Conservation (phyloP, 2,888 invertebrate genomes). For the Acronicta aceris region DNA sequence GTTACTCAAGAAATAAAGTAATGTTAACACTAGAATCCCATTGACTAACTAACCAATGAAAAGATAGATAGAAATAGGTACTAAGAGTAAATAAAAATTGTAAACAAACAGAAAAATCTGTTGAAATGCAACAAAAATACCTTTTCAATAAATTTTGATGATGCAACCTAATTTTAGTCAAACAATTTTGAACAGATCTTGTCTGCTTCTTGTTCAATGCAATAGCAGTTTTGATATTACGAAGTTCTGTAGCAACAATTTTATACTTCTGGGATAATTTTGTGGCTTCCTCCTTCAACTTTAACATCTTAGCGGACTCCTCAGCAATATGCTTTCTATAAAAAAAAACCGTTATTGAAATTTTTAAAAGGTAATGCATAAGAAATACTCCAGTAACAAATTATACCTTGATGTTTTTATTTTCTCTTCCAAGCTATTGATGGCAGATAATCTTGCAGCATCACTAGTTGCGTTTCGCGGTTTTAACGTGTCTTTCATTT, state of each 20-base stretch:
- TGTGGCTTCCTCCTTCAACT: constrained; percentile 79
- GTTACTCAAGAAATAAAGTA: constrained; percentile 27
- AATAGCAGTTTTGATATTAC: constrained; percentile 81
- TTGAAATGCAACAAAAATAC: constrained; percentile 62
- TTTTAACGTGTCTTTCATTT: constrained; percentile 76
- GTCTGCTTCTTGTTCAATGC: constrained; percentile 82
- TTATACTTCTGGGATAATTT: constrained; percentile 82
- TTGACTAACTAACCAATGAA: constrained; percentile 5
- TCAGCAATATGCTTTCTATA: constrained; percentile 84
- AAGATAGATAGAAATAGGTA: constrained; percentile 19
- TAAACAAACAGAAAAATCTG: not conserved
- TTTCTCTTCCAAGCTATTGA: constrained; percentile 74
- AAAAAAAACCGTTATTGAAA: constrained; percentile 32
- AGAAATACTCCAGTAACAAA: not conserved
- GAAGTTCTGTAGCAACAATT: constrained; percentile 81
- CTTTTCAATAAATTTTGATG: constrained; percentile 83
- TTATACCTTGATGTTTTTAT: constrained; percentile 80
- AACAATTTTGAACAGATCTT: constrained; percentile 73
- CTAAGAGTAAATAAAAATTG: not conserved
- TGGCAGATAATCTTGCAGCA: constrained; percentile 43
- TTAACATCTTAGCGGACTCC: constrained; percentile 81
- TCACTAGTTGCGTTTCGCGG: constrained; percentile 72
- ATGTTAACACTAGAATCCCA: constrained; percentile 25
- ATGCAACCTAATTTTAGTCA: constrained; percentile 78
- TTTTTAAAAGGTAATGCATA: constrained; percentile 1